These are phyloP conservation scores for Semnopithecus entellus DNA, from an alignment of 2,113 vertebrate genomes.

Conservation along the genomic window DNA sequence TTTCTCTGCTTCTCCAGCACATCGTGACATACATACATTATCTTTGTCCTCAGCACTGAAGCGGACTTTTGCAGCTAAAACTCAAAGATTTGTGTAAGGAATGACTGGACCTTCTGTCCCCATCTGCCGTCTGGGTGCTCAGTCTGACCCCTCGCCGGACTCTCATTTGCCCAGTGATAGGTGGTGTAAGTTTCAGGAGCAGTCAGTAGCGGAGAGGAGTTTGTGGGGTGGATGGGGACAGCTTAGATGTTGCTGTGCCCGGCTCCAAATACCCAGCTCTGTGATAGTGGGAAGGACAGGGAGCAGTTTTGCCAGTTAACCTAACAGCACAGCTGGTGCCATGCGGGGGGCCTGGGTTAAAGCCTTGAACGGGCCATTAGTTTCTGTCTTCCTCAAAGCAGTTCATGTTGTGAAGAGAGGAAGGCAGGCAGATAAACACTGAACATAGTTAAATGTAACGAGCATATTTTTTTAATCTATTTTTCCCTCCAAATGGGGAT, in stretches of 20 bases:
- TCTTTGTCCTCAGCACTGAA: conserved; percentile 37
- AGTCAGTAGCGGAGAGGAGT: conserved; percentile 68
- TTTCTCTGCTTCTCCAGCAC: background rate
- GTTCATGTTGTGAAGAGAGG: conserved; percentile 75
- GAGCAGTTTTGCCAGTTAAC: conserved; percentile 77
- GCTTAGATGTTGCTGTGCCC: conserved; percentile 66
- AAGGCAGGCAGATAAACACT: conserved; percentile 79
- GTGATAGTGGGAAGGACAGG: conserved; percentile 55
- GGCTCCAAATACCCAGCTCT: conserved; percentile 17
- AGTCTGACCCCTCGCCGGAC: conserved; percentile 76
- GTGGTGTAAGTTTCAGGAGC: conserved; percentile 75
- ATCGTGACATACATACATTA: background rate
- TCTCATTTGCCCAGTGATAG: conserved; percentile 78
- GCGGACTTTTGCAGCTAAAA: conserved; percentile 58
- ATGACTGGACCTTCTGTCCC: conserved; percentile 66
- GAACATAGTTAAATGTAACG: conserved; percentile 72
- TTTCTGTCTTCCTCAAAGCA: conserved; percentile 83
- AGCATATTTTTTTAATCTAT: conserved; percentile 54
- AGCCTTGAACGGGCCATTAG: conserved; percentile 81
- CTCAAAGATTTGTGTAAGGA: conserved; percentile 62
- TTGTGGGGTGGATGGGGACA: conserved; percentile 43
- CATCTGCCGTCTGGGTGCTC: conserved; percentile 74
- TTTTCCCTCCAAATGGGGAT: conserved; percentile 56
- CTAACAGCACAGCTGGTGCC: conserved; percentile 83
- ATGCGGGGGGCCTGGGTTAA: conserved; percentile 76